A percentile compares a stretch with the other conserved stretches of the same genome.
These are phyloP conservation scores for Indicator maculatus DNA, from an alignment of 2,113 vertebrate species.

Conservation along the genomic window DNA sequence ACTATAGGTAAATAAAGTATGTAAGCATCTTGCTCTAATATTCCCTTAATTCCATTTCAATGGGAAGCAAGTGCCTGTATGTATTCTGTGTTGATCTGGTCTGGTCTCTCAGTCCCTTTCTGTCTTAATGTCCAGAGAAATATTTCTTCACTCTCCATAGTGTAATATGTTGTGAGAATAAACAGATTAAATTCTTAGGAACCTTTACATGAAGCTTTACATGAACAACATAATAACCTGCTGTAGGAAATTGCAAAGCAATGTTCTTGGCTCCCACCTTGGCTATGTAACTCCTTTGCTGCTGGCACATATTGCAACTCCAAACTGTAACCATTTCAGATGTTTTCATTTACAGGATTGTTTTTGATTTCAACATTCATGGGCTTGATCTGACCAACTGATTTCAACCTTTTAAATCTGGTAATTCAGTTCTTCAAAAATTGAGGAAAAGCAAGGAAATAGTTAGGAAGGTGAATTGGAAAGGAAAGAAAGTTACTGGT, in stretches of 20 bases:
- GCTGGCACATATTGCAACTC: neutral
- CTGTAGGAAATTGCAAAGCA: neutral
- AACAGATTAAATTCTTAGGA: neutral
- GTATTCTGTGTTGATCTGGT: neutral
- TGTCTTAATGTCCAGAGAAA: neutral
- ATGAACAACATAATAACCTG: neutral
- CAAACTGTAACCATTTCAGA: neutral
- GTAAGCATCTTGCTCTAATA: neutral
- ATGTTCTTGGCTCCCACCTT: neutral
- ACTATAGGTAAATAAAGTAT: conserved; percentile 28
- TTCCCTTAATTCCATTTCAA: neutral
- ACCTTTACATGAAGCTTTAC: too few relatives aligned
- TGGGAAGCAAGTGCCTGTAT: neutral
- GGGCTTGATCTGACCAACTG: neutral
- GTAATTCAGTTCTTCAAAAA: neutral
- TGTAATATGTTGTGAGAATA: neutral
- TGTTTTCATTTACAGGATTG: neutral
- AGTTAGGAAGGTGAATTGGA: neutral
- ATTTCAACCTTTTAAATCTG: neutral
- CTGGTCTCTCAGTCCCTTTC: neutral
- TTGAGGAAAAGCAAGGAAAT: neutral
- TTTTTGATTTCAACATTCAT: neutral
- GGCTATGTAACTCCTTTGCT: neutral
- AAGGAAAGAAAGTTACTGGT: neutral
- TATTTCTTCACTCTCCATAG: neutral